These are phyloP conservation scores for Morpho deidamia DNA, from an alignment of 2,888 invertebrate species.

Conservation along the genomic window DNA sequence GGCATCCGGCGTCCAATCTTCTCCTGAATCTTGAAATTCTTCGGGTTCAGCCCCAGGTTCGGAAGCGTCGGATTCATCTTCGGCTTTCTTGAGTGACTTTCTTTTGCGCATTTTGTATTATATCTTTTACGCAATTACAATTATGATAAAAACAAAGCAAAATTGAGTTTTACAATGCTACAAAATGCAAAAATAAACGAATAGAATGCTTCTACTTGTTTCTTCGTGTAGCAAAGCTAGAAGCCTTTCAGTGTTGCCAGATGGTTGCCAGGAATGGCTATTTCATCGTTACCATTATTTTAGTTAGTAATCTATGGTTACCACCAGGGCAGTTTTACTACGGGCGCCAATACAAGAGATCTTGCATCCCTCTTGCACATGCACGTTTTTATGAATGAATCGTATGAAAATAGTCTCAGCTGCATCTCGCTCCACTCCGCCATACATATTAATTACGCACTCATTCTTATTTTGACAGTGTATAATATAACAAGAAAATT, in stretches of 20 bases:
- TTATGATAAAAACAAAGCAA: conserved; percentile 6
- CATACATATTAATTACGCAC: too few species aligned
- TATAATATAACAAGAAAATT: too few species aligned
- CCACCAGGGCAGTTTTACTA: too few species aligned
- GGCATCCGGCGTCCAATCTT: conserved; percentile 77
- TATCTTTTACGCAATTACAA: conserved; percentile 21
- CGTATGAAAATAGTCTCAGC: too few species aligned
- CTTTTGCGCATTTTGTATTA: conserved; percentile 61
- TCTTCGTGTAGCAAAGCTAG: conserved; percentile 13
- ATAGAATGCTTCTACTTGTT: conserved; percentile 21
- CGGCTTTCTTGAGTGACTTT: conserved; percentile 66
- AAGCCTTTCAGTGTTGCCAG: conserved; percentile 20
- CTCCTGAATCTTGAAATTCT: conserved; percentile 76
- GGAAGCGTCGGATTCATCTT: conserved; percentile 69
- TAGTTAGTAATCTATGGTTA: too few species aligned
- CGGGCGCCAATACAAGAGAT: too few species aligned
- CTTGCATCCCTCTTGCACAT: too few species aligned
- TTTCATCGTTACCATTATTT: too few species aligned
- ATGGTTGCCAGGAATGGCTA: conserved; percentile 5
- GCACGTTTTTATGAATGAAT: too few species aligned
- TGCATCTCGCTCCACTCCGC: too few species aligned
- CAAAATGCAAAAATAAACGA: conserved; percentile 19
- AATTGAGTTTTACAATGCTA: conserved; percentile 10
- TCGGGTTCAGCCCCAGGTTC: conserved; percentile 68
- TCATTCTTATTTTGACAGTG: too few species aligned